Evolutionary conservation across 2,113 vertebrate species (phyloP), one percentile per base, ranked within the genome.

Genomic region (Anser brachyrhynchus): DNA sequence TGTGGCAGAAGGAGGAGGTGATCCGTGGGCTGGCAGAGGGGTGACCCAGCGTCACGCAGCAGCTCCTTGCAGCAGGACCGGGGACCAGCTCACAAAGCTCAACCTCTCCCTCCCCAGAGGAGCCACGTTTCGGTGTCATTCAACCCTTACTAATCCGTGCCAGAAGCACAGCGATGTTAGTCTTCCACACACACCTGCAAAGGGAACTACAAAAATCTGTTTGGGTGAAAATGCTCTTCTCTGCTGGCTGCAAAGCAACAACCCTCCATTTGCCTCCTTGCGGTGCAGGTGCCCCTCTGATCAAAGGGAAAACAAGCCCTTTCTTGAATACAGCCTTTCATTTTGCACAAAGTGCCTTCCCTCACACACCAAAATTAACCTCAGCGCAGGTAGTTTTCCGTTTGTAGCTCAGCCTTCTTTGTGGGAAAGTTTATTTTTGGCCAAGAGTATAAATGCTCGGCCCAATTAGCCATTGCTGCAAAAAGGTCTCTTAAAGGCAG

Each of bases 391-490:
- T 92, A 91, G 75, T 91, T 96, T 96, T 87, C 84, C 92, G 76
- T 65, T 51, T 82, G 76, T 37, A 96, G 69, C 66, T 94, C 70
- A 75, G 0, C 35, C 19, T 79, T 61, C 92, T 61, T 87, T 84
- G 86, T 84, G 93, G 91, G 70, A 92, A 89, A 79, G 49, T 89
- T 94, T 92, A 46, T 79, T 95, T 93, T 82, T 86, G 72, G 72
- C 65, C 62, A 66, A 41, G 0, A 0, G 23, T 67, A 33, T 31
- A 83, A 75, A 62, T 3, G n/a, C 75, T 92, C 51, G 31, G 73
- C 31, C 81, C 64, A 62, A 87, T 70, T 91, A 95, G n/a, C 66
- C 59, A 33, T 16, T 37, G 29, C 70, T 52, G 15, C 41, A 78
- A 74, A 93, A 93, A 1, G 21, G 83, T 62, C 81, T 84, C 77